These are phyloP conservation scores for Sphyrna mokarran DNA, from an alignment of 2,113 vertebrate species.

Conservation along the genomic window DNA sequence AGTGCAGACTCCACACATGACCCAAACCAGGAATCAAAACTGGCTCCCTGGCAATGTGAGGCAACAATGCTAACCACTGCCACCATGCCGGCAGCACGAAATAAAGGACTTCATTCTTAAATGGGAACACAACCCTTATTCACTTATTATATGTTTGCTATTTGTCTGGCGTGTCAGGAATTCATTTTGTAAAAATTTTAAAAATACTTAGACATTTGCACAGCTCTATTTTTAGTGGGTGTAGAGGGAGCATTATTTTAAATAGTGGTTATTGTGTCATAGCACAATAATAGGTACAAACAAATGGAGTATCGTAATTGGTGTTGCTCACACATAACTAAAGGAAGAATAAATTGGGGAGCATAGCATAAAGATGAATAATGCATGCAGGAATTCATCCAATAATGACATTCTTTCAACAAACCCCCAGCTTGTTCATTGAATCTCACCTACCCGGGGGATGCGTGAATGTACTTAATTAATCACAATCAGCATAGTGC, in stretches of 20 bases:
- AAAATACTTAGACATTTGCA: neutral
- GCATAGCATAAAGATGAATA: neutral
- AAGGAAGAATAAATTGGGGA: neutral
- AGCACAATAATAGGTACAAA: neutral
- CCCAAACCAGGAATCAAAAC: no score
- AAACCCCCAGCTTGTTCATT: no score
- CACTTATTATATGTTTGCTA: neutral
- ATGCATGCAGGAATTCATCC: neutral
- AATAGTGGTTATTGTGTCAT: neutral
- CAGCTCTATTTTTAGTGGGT: neutral
- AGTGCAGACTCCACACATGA: no score
- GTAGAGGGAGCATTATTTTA: neutral
- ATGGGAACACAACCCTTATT: neutral
- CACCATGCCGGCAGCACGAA: neutral
- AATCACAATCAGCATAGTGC: neutral
- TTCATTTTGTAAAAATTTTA: neutral
- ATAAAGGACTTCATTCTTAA: neutral
- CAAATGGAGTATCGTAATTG: neutral
- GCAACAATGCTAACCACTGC: no score
- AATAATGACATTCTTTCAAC: conserved; percentile 3
- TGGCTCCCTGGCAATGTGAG: no score
- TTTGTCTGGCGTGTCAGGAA: neutral
- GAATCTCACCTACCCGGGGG: neutral
- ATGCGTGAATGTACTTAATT: neutral
- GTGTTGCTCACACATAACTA: neutral